Conservation (phyloP, 2,797 vertebrate genomes). For the Nyctalus aviator region DNA sequence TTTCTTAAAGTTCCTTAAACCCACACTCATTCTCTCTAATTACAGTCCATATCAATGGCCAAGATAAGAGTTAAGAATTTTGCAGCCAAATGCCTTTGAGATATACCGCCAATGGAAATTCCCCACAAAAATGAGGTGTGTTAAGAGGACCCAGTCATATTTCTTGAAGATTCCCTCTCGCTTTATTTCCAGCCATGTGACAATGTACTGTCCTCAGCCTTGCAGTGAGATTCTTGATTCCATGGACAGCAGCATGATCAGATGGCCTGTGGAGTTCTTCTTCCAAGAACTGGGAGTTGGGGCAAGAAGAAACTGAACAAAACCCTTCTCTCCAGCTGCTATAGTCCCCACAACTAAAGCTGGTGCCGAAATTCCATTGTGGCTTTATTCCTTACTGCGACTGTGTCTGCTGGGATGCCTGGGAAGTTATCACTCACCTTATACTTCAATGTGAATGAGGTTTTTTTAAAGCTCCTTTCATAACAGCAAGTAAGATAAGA, state of each 20-base stretch:
- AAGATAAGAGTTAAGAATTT: background rate
- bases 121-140: background rate
- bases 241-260: background rate
- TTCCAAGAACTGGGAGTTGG: background rate
- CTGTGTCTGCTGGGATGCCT: background rate
- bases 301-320: background rate
- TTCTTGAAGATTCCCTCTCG: background rate
- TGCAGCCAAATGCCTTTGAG: background rate
- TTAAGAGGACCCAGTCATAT: background rate
- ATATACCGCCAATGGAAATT: background rate
- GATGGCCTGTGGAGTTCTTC: background rate
- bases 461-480: background rate
- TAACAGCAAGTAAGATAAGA: background rate
- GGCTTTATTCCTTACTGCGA: background rate
- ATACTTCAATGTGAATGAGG: background rate
- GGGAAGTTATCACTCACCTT: background rate
- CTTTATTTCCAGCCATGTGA: background rate
- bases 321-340: background rate
- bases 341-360: too few species aligned
- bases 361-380: background rate
- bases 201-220: background rate
- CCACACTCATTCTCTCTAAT: background rate
- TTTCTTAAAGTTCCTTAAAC: slow-evolving; percentile 13
- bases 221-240: background rate
- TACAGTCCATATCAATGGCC: background rate